phyloP scores from a whole-genome alignment of 92 coral and sea anemone species.

The Epizoanthus scotinus region DNA sequence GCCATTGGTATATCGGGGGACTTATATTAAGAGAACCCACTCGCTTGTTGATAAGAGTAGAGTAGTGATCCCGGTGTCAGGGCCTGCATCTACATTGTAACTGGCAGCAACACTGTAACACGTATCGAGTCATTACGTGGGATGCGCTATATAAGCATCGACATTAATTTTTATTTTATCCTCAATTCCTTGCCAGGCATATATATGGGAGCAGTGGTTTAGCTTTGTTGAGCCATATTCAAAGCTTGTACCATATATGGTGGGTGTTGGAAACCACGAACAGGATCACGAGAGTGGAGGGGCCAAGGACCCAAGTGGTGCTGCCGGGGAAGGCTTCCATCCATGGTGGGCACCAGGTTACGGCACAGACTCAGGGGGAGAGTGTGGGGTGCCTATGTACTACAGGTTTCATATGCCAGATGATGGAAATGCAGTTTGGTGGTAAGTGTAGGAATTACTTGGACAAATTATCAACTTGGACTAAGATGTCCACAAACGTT shows the following conservation, averaged over 20 bases:
- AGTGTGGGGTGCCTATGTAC: conserved; percentile 98
- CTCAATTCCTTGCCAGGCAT: conserved; percentile 63
- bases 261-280: conserved; percentile 95
- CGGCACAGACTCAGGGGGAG: conserved; percentile 89
- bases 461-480: not conserved
- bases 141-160: no score
- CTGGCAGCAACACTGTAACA: no score
- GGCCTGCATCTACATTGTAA: no score
- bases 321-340: conserved; percentile 94
- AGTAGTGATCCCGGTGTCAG: no score
- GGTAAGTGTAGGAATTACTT: conserved; percentile 58
- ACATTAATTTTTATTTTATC: not conserved
- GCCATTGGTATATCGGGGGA: no score
- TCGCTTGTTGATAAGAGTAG: no score
- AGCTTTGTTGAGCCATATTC: conserved; percentile 85
- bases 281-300: conserved; percentile 85
- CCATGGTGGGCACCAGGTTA: conserved; percentile 96
- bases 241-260: conserved; percentile 92
- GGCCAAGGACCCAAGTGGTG: conserved; percentile 96
- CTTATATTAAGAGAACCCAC: no score
- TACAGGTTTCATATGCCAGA: conserved; percentile 98
- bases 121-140: no score
- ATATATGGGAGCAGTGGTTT: conserved; percentile 93
- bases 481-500: no score
- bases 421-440: conserved; percentile 89